Percentiles rank a stretch among this genome's conserved stretches.
phyloP scores from a whole-genome alignment of 2,113 vertebrate genomes.

The Hippocampus abdominalis region DNA sequence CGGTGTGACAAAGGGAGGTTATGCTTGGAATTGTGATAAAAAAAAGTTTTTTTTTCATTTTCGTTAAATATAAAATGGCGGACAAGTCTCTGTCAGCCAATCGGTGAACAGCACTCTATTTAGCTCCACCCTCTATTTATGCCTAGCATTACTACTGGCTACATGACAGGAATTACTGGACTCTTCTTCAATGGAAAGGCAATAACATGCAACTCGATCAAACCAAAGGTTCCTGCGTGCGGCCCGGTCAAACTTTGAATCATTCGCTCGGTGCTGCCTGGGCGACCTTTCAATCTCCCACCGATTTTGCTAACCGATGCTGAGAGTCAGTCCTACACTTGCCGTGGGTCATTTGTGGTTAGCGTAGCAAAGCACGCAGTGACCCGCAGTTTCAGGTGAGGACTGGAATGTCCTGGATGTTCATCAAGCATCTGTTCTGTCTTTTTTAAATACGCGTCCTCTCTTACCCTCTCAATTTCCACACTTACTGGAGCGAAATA shows the following conservation, averaged over 20 bases:
- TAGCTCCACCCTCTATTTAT: not conserved
- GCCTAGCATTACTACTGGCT: not conserved
- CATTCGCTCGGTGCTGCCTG: conserved; percentile 16
- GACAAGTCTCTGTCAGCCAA: not conserved
- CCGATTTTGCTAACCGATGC: conserved; percentile 15
- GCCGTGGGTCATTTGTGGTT: conserved; percentile 13
- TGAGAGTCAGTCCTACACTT: conserved; percentile 7
- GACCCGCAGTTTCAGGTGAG: conserved; percentile 28
- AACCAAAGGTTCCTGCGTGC: not conserved
- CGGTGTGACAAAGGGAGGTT: no score
- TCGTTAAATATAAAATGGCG: no score
- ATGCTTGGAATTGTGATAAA: no score
- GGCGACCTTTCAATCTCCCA: conserved; percentile 31
- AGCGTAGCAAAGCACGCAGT: conserved; percentile 23
- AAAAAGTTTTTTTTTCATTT: no score
- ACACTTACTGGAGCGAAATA: conserved; percentile 30
- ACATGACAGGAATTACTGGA: not conserved
- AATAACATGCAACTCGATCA: not conserved
- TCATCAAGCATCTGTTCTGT: conserved; percentile 35
- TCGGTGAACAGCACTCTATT: not conserved
- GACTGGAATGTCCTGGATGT: conserved; percentile 50
- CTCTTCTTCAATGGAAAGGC: not conserved
- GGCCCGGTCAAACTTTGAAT: conserved; percentile 22
- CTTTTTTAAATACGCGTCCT: conserved; percentile 3
- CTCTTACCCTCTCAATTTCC: conserved; percentile 13